Evolutionary conservation across 2,113 vertebrate genomes (phyloP), one percentile per base, ranked within the genome.

Genomic region (Phrynocephalus versicolor): DNA sequence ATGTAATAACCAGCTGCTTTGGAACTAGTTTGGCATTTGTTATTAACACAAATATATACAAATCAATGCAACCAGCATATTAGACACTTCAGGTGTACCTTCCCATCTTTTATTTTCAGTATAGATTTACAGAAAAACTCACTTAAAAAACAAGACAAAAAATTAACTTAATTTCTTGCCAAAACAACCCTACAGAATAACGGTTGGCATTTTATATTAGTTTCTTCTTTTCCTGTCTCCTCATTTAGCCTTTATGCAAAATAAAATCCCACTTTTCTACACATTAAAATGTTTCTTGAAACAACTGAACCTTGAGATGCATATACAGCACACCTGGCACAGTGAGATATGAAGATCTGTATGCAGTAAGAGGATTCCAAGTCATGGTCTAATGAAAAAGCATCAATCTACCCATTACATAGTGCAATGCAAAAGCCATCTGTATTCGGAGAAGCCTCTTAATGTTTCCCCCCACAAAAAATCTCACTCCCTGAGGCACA

Each of bases 291-390:
- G 65, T n/a, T 30, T 83, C 65, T 81, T 74, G 60, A 83, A 83
- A 87, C 23, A 79, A 39, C n/a, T 71, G 62, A 84, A 1, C 1
- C 23, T 82, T 35, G 85, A 81, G 30, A 30, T 13, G 79, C 23
- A 81, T 27, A 4, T 33, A 79, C 16, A n/a, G 30, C 12, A 7
- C 6, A 30, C 45, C 69, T 69, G n/a, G 45, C 33, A 80, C 18
- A 51, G 60, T 27, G 5, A 80, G 69, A 72, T 72, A 27, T 37
- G 9, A 18, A 84, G 55, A 35, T 62, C 33, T 81, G 33, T 14
- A 85, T 23, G 60, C 45, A 81, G 39, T 70, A 84, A 88, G 64
- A 82, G 27, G 35, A 76, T 82, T 79, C 81, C 41, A 82, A 77
- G 65, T 27, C n/a, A 27, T 35, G 79, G 41, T 25, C 55, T 33